Percentiles rank a stretch among this genome's conserved stretches.
Conservation (phyloP, 2,113 vertebrate species). For the Pterocles burchelli region DNA sequence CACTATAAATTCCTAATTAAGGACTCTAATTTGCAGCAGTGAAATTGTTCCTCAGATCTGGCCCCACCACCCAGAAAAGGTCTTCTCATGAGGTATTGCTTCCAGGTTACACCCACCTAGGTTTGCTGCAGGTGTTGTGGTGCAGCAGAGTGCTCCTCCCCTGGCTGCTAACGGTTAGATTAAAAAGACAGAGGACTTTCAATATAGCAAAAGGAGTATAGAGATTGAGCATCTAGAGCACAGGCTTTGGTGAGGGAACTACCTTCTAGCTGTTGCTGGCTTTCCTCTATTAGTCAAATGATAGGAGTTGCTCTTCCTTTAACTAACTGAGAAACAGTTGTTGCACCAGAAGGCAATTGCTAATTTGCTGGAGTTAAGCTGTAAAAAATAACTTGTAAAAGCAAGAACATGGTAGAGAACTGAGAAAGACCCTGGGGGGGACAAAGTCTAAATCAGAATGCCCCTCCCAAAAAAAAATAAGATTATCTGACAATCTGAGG, state of each 20-base stretch:
- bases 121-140: neutral
- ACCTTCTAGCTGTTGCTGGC: neutral
- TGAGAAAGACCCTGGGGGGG: neutral
- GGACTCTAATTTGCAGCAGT: neutral
- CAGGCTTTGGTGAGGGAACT: neutral
- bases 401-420: neutral
- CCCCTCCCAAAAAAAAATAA: neutral
- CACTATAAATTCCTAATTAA: neutral
- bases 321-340: neutral
- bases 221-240: neutral
- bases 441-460: neutral
- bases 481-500: neutral
- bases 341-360: neutral
- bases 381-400: neutral
- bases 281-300: neutral
- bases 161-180: neutral
- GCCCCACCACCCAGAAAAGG: neutral
- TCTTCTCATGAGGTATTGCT: neutral
- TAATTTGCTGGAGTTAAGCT: neutral
- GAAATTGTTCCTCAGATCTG: neutral
- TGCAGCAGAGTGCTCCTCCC: neutral
- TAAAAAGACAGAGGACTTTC: neutral
- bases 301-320: neutral
- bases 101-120: neutral
- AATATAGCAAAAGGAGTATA: neutral